Evolutionary conservation across 2,797 vertebrate species (phyloP).

Genomic region (Takifugu rubripes): DNA sequence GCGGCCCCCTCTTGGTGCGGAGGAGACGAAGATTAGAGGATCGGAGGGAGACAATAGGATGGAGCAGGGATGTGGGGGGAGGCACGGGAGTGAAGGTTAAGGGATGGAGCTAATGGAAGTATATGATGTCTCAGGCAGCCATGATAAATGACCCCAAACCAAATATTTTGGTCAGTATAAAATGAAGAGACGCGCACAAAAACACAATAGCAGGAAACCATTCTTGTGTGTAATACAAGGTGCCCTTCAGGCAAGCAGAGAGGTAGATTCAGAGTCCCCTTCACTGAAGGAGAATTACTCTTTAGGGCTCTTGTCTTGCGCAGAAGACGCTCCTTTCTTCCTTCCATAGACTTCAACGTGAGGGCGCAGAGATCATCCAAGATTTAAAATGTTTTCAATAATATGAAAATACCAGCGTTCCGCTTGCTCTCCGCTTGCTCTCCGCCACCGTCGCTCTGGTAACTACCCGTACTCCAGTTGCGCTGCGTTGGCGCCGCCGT

Average conservation of each 20-base stretch:
- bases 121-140: conserved; percentile 7
- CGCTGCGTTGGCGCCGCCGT: too few relatives aligned
- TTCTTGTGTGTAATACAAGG: neutral
- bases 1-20: conserved; percentile 43
- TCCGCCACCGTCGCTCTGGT: too few relatives aligned
- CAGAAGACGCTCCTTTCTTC: neutral
- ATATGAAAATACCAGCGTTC: too few relatives aligned
- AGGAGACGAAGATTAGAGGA: conserved; percentile 26
- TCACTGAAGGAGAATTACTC: neutral
- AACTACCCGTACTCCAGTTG: too few relatives aligned
- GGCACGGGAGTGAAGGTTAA: conserved; percentile 13
- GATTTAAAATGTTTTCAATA: neutral
- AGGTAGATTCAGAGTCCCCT: neutral
- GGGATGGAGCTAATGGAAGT: conserved; percentile 9
- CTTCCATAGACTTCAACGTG: neutral
- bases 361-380: neutral
- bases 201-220: neutral
- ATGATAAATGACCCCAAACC: neutral
- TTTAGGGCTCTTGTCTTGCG: too few relatives aligned
- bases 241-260: neutral
- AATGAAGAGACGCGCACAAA: neutral
- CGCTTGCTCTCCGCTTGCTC: too few relatives aligned
- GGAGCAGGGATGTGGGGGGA: conserved; percentile 14
- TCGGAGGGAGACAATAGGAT: conserved; percentile 28
- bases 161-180: neutral